Conservation (phyloP, 2,888 invertebrate genomes). For the Agrotis ipsilon region DNA sequence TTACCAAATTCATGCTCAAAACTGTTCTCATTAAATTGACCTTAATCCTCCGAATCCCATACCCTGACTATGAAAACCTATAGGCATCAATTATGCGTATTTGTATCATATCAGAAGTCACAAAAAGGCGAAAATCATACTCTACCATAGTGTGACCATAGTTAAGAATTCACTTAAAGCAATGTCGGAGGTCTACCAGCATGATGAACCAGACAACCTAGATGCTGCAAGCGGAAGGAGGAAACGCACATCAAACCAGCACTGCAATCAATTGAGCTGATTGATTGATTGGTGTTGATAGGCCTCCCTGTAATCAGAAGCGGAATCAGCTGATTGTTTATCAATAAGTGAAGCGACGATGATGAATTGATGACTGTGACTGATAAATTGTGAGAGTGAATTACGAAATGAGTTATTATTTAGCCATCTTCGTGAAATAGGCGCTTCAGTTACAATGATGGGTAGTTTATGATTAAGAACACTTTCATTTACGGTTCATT, state of each 20-base stretch:
- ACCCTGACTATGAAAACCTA: no score
- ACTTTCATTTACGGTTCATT: not conserved
- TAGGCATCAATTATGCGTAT: no score
- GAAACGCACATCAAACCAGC: not conserved
- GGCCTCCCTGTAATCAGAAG: not conserved
- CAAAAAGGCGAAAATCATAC: not conserved
- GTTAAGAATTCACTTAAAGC: not conserved
- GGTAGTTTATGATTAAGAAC: no score
- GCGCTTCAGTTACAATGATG: no score
- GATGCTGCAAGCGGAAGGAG: not conserved
- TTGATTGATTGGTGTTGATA: conserved; percentile 1
- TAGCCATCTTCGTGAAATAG: no score
- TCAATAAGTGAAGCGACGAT: conserved; percentile 5
- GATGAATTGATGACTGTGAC: conserved; percentile 2
- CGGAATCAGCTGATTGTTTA: not conserved
- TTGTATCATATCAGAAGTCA: not conserved
- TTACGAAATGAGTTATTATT: no score
- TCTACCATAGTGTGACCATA: no score
- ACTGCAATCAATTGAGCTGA: conserved; percentile 21
- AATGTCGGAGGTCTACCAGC: not conserved
- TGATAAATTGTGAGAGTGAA: no score
- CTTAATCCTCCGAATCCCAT: no score
- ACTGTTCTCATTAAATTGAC: no score
- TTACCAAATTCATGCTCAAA: no score
- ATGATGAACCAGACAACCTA: not conserved